phyloP scores from a whole-genome alignment of 2,888 invertebrate species.

The Terebella lapidaria region DNA sequence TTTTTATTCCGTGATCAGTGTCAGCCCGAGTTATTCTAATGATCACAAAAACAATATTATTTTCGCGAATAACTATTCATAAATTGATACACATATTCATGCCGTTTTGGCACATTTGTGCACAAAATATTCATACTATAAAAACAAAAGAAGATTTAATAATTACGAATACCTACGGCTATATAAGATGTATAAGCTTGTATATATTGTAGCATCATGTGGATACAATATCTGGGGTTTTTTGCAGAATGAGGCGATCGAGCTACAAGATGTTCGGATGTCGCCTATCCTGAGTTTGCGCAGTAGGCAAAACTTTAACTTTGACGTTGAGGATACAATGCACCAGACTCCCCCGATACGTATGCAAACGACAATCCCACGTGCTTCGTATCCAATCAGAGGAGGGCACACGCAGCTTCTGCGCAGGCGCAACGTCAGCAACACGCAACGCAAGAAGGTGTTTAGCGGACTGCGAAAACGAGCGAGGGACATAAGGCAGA shows the following conservation, averaged over 20 bases:
- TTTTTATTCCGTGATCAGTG: too few relatives aligned
- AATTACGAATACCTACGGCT: too few relatives aligned
- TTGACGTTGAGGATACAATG: background rate
- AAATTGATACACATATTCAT: too few relatives aligned
- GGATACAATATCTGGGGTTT: too few relatives aligned
- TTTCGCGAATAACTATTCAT: too few relatives aligned
- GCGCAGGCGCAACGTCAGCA: constrained; percentile 23
- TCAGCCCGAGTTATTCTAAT: too few relatives aligned
- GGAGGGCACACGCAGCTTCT: constrained; percentile 23
- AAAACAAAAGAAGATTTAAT: too few relatives aligned
- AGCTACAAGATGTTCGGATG: constrained; percentile 79
- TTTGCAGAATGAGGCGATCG: constrained; percentile 72
- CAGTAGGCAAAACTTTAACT: constrained; percentile 35
- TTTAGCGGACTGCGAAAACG: constrained; percentile 37
- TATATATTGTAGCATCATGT: too few relatives aligned
- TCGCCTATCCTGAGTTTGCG: constrained; percentile 77
- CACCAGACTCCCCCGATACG: constrained; percentile 30
- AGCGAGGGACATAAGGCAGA: constrained; percentile 40
- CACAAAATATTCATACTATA: too few relatives aligned
- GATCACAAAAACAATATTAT: too few relatives aligned
- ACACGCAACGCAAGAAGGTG: constrained; percentile 30
- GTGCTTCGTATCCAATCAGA: constrained; percentile 28
- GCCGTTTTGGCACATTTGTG: too few relatives aligned
- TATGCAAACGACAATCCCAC: constrained; percentile 37
- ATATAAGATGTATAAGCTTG: too few relatives aligned